A percentile compares a stretch with the other conserved stretches of the same genome.
phyloP scores from a whole-genome alignment of 1,140 invertebrate species.

The Brachionus rubens region DNA sequence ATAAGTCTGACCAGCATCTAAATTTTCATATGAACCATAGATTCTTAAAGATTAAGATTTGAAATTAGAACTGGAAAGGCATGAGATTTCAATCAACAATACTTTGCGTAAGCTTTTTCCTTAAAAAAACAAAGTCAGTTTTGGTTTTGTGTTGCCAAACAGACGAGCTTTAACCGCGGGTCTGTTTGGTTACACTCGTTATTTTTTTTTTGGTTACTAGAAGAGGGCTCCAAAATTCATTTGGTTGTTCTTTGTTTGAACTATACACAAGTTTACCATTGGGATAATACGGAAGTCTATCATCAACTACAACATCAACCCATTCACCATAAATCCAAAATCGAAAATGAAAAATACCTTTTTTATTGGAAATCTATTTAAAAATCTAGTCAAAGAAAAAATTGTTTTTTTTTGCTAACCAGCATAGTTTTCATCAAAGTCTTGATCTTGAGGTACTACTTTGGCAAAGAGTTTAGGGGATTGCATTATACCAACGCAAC shows the following conservation, averaged over 20 bases:
- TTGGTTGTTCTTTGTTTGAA: constrained; percentile 67
- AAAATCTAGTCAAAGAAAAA: background rate
- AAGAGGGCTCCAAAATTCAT: constrained; percentile 76
- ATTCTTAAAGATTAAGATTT: constrained; percentile 51
- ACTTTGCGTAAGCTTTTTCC: constrained; percentile 40
- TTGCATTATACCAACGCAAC: constrained; percentile 68
- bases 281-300: constrained; percentile 68
- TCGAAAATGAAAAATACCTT: constrained; percentile 65
- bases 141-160: no score
- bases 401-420: no score
- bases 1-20: constrained; percentile 56
- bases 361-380: background rate
- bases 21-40: constrained; percentile 54
- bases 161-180: no score
- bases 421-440: constrained; percentile 63
- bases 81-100: no score
- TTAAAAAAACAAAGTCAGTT: background rate
- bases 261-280: constrained; percentile 69
- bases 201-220: no score
- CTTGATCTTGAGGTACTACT: constrained; percentile 69
- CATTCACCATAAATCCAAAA: constrained; percentile 76
- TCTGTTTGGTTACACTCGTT: no score
- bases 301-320: constrained; percentile 74
- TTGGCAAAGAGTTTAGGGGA: constrained; percentile 69
- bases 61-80: background rate